Evolutionary conservation across 2,113 vertebrate genomes (phyloP).

Genomic region (Castor canadensis): DNA sequence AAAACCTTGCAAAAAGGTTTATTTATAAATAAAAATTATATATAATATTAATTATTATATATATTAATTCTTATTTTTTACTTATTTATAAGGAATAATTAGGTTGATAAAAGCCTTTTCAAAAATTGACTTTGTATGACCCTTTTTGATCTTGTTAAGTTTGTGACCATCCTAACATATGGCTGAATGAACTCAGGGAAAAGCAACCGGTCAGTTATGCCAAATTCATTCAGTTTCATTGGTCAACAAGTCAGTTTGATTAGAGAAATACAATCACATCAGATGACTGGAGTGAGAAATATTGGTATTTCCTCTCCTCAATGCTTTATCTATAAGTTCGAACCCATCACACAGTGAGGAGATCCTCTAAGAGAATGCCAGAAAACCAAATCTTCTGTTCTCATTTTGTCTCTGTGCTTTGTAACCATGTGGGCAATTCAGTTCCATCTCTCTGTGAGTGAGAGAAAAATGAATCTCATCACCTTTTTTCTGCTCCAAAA

Average conservation of each 20-base stretch:
- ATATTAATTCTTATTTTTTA: neutral
- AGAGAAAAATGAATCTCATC: slow-evolving; percentile 1
- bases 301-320: neutral
- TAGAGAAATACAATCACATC: neutral
- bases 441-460: neutral
- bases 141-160: too few relatives aligned
- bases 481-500: slow-evolving; percentile 42
- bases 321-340: neutral
- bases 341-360: neutral
- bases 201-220: neutral
- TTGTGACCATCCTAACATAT: too few relatives aligned
- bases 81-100: neutral
- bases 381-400: neutral
- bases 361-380: neutral
- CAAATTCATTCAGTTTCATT: neutral
- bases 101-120: neutral
- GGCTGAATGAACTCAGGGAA: neutral
- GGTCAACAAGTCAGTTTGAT: neutral
- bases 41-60: too few relatives aligned
- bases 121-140: too few relatives aligned
- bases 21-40: too few relatives aligned
- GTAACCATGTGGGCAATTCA: neutral
- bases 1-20: too few relatives aligned
- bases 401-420: neutral
- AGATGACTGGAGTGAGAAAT: neutral